These are phyloP conservation scores for Hirtodrosophila trivittata DNA, from an alignment of 2,888 invertebrate species.

Conservation along the genomic window DNA sequence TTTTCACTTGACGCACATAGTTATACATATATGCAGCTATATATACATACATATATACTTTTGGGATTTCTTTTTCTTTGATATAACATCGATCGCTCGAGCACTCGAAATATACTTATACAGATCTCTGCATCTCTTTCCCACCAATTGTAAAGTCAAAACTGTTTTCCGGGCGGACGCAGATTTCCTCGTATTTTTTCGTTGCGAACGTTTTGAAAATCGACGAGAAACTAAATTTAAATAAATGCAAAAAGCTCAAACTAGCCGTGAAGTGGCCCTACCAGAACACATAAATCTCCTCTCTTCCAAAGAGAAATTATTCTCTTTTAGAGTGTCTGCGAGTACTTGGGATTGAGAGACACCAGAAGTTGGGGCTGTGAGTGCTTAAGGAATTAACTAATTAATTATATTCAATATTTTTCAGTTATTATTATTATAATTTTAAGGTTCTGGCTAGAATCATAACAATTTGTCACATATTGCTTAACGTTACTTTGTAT, in stretches of 20 bases:
- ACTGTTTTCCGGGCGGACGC: constrained; percentile 37
- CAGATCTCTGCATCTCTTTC: constrained; percentile 76
- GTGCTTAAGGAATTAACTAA: too few species aligned
- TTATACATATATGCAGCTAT: constrained; percentile 8
- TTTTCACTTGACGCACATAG: constrained; percentile 64
- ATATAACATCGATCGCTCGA: constrained; percentile 69
- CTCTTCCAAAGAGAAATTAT: constrained; percentile 8
- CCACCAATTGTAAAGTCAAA: constrained; percentile 61
- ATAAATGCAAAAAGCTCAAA: constrained; percentile 60
- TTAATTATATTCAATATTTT: too few species aligned
- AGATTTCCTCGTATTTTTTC: constrained; percentile 25
- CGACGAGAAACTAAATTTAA: constrained; percentile 79
- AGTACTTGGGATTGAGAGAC: too few species aligned
- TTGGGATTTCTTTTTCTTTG: constrained; percentile 53
- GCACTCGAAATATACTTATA: constrained; percentile 76
- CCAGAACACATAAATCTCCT: constrained; percentile 11
- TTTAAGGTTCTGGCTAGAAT: too few species aligned
- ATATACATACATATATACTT: constrained; percentile 21
- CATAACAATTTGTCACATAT: too few species aligned
- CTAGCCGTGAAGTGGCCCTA: constrained; percentile 38
- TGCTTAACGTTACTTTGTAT: too few species aligned
- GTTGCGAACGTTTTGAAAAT: constrained; percentile 70
- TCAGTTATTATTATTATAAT: too few species aligned
- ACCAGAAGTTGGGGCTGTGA: too few species aligned
- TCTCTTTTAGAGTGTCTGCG: not conserved